A percentile compares a stretch with the other conserved stretches of the same genome.
Conservation (phyloP, 2,113 vertebrate species). For the Loxodonta africana region DNA sequence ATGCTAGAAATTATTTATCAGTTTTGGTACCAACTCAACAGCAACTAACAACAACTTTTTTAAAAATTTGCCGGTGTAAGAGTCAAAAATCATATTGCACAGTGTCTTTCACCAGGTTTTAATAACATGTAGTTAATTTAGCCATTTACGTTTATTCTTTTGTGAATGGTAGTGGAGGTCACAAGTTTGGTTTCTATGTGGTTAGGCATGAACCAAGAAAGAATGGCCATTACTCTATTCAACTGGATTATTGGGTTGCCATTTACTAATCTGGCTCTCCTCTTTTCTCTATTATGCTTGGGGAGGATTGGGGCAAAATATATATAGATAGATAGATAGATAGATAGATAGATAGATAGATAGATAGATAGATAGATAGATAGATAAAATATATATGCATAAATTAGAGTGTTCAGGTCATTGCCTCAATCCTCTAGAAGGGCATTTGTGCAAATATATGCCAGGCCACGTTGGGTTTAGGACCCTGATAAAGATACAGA, state of each 20-base stretch:
- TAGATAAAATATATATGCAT: background rate
- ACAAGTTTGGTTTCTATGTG: background rate
- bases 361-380: background rate
- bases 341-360: background rate
- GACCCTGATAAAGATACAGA: background rate
- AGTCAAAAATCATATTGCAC: background rate
- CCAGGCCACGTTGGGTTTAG: background rate
- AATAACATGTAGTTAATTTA: background rate
- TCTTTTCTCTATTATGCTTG: background rate
- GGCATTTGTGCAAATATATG: conserved; percentile 10
- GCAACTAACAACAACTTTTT: background rate
- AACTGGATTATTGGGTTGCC: conserved; percentile 35
- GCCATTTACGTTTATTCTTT: background rate
- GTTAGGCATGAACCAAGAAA: background rate
- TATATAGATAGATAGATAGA: background rate
- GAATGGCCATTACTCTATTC: background rate
- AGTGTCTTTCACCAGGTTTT: background rate
- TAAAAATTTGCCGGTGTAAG: background rate
- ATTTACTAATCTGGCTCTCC: conserved; percentile 2
- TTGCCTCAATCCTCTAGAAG: background rate
- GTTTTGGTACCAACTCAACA: too few species aligned
- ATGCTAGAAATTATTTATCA: background rate
- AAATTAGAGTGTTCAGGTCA: conserved; percentile 45
- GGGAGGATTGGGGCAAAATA: background rate
- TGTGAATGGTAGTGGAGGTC: background rate